Evolutionary conservation across 2,888 invertebrate genomes (phyloP).

Genomic region (Agonopterix heracliana): DNA sequence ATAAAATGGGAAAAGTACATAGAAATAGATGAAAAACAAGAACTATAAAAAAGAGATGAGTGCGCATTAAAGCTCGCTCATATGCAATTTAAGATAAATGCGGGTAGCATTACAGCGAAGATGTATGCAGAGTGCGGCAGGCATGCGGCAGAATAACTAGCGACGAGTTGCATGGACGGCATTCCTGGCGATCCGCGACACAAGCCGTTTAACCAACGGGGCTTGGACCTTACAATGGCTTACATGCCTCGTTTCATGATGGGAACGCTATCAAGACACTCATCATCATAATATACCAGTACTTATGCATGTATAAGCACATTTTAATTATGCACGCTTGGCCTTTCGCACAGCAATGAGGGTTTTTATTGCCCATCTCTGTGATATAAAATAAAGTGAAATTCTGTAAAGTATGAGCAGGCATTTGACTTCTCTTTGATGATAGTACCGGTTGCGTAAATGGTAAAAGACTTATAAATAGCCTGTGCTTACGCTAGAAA

Average conservation of each 20-base stretch:
- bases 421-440: no score
- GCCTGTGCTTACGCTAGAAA: neutral
- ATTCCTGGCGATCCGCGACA: constrained; percentile 49
- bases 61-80: neutral
- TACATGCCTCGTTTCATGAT: constrained; percentile 14
- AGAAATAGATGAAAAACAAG: no score
- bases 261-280: neutral
- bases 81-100: constrained; percentile 4
- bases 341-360: neutral
- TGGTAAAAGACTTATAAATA: no score
- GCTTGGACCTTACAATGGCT: constrained; percentile 44
- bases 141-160: constrained; percentile 42
- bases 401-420: no score
- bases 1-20: no score
- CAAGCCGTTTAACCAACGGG: constrained; percentile 44
- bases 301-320: neutral
- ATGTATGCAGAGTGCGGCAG: constrained; percentile 20
- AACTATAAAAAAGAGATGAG: no score
- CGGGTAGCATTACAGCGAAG: neutral
- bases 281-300: neutral
- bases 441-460: no score
- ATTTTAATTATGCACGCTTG: neutral
- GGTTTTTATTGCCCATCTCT: neutral
- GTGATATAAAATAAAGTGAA: no score
- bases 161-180: constrained; percentile 45